Percentiles rank a stretch among this genome's conserved stretches.
Conservation (phyloP, 2,797 vertebrate genomes). For the Poecilia wingei region DNA sequence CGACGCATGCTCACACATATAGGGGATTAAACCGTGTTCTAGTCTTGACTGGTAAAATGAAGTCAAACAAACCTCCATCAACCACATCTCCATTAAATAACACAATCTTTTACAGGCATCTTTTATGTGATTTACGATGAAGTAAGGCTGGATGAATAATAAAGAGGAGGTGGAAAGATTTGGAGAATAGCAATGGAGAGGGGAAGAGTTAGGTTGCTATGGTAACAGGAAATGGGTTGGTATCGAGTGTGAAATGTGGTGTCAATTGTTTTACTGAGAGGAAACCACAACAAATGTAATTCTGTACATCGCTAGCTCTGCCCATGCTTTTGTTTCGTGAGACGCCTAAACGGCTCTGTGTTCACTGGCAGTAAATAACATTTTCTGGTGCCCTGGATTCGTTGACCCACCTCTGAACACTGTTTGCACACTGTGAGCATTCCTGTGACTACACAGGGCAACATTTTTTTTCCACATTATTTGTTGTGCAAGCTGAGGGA, state of each 20-base stretch:
- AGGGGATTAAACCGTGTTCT: conserved; percentile 14
- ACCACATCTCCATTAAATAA: conserved; percentile 44
- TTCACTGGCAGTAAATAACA: not conserved
- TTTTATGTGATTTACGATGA: conserved; percentile 40
- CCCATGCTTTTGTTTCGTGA: not conserved
- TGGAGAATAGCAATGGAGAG: conserved; percentile 51
- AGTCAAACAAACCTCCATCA: conserved; percentile 33
- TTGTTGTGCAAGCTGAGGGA: conserved; percentile 52
- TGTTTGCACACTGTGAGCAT: conserved; percentile 24
- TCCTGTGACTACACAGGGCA: conserved; percentile 31
- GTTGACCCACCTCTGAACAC: conserved; percentile 27
- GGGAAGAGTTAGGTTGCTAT: conserved; percentile 67
- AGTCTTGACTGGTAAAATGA: conserved; percentile 24
- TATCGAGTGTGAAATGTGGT: conserved; percentile 57
- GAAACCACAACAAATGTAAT: conserved; percentile 43
- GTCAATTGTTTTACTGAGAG: conserved; percentile 44
- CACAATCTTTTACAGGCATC: conserved; percentile 33
- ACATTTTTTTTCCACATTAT: conserved; percentile 40
- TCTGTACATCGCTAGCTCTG: conserved; percentile 20
- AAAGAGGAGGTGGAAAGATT: conserved; percentile 55
- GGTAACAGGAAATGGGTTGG: conserved; percentile 67
- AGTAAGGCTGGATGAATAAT: conserved; percentile 47
- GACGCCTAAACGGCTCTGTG: not conserved
- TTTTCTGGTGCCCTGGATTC: conserved; percentile 8
- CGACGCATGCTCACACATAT: not conserved